Evolutionary conservation across 2,888 invertebrate species (phyloP), one percentile per base, ranked within the genome.

Genomic region (Phengaris arion): DNA sequence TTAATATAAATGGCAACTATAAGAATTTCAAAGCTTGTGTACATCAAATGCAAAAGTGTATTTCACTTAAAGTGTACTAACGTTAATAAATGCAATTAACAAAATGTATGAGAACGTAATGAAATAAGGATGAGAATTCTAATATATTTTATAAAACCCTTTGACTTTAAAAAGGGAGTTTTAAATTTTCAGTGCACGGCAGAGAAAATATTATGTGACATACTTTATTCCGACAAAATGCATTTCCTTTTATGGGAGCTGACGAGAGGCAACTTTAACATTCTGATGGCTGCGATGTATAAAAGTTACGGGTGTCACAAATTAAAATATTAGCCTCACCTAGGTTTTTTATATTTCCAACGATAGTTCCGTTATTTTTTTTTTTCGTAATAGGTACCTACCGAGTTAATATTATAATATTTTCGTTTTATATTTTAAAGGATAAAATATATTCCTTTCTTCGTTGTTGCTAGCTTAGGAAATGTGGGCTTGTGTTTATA

Each of bases 131-230:
- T 51, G 51, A 48, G 51, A 51, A 72, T 72, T 72, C 54, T 35
- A 35, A 52, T 35, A 22, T 72, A 22, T 72, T 54, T 72, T 54
- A 70, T 51, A 52, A 70, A 52, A 54, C 72, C 72, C 72, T 72
- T 70, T 54, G 72, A 72, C 35, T 72, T 72, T 72, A 13, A 72
- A 72, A 51, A 35, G 72, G 22, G 72, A 72, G 45, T 72, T 72
- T 72, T 12, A 52, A 72, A 72, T 54, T 72, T 72, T 13, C 72
- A 72, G 52, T 54, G 72, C 72, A 54, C 51, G 13, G 35, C 54
- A 54, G 54, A 54, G 54, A 72, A 72, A 72, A 72, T 72, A 72
- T 72, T 72, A 72, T 72, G 72, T 72, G 52, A 72, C 72, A 72
- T 72, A 72, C 54, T 72, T 54, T 35, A 72, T 54, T 72, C 72